Evolutionary conservation across 2,888 invertebrate genomes (phyloP), one percentile per base, ranked within the genome.

Genomic region (Toxonevra muliebris): DNA sequence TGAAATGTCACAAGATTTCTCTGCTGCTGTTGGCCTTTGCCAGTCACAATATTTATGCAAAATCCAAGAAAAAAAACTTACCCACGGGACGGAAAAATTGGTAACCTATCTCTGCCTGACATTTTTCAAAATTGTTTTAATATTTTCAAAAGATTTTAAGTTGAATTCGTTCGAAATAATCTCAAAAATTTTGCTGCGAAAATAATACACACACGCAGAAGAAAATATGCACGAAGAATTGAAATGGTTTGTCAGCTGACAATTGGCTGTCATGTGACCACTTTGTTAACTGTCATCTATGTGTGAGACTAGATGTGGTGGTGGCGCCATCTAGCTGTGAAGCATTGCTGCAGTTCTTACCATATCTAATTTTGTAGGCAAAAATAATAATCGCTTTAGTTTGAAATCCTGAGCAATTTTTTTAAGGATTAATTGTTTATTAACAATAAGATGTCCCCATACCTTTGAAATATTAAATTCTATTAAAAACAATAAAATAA

Each of bases 81-180:
- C 98, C 98, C 96, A 88, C 96, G 90, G 79, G 96, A 96, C 81
- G 96, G 96, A 87, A 96, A 96, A 88, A 96, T 93, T 70, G 94
- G 90, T 84, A 96, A 88, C 86, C 91, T 92, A 77, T 96, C 96
- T 88, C 91, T 95, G 85, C 92, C 91, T 80, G 94, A 93, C 93
- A 95, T 95, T 85, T 88, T 91, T 19, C 52, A 41, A 42, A 19
- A 8, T 52, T 30, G 43, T 50, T 43, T 61, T 20, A 59, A 13
- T 65, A 9, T 53, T 65, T 61, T 54, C 8, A 54, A 69, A 15
- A 54, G 13, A 52, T 57, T 50, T 66, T 60, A 42, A 65, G n/a
- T 60, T 11, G 13, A 60, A 60, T 53, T 66, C 52, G n/a, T 48
- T 7, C 30, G 7, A 30, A 30, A 30, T 43, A 50, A 42, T 64